These are phyloP conservation scores for Drosophila sordidula DNA, from an alignment of 2,888 invertebrate genomes.

Conservation along the genomic window DNA sequence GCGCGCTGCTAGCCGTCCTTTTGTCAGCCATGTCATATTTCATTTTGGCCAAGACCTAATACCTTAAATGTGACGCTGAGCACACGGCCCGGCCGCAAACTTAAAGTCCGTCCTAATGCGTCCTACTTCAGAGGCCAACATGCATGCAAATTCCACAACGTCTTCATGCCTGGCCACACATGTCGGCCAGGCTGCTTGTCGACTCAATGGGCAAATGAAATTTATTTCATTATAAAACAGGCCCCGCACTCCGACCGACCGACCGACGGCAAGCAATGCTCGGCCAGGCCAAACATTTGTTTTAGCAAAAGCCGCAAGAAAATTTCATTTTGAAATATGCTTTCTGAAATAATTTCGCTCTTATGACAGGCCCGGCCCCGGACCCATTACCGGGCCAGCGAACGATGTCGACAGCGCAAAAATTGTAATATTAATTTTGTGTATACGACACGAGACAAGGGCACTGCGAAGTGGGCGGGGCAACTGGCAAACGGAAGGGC, in stretches of 20 bases:
- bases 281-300: constrained; percentile 72
- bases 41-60: constrained; percentile 71
- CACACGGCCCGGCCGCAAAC: constrained; percentile 41
- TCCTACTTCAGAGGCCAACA: constrained; percentile 47
- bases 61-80: constrained; percentile 59
- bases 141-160: constrained; percentile 77
- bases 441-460: constrained; percentile 38
- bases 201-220: constrained; percentile 79
- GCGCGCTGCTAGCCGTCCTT: constrained; percentile 50
- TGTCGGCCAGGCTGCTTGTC: constrained; percentile 68
- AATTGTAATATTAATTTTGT: constrained; percentile 81
- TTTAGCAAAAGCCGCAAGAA: constrained; percentile 76
- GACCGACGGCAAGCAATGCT: background rate
- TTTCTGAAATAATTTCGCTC: constrained; percentile 77
- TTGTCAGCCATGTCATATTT: constrained; percentile 78
- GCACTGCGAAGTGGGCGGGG: background rate
- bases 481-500: constrained; percentile 27
- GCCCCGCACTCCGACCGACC: constrained; percentile 8
- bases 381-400: constrained; percentile 37
- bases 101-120: constrained; percentile 70
- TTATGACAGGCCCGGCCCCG: constrained; percentile 53
- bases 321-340: constrained; percentile 79
- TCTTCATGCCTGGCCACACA: constrained; percentile 77
- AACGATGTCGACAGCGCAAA: constrained; percentile 55
- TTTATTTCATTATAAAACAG: constrained; percentile 76